Evolutionary conservation across 2,888 invertebrate genomes (phyloP).

Genomic region (Tyria jacobaeae): DNA sequence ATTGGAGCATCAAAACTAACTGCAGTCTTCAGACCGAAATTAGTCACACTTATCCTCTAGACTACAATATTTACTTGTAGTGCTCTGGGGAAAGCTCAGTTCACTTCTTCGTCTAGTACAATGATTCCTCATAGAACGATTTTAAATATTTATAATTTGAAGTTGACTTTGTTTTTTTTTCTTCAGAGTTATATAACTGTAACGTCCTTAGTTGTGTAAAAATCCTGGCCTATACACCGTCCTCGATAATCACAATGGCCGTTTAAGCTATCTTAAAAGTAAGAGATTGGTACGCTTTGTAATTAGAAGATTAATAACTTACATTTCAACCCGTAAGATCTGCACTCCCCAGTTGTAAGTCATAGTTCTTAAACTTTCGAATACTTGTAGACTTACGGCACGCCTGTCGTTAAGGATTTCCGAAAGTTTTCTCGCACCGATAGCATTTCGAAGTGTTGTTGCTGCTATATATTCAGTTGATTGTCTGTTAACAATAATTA

Average conservation of each 20-base stretch:
- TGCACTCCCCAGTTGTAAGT: slow-evolving; percentile 95
- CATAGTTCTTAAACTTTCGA: slow-evolving; percentile 90
- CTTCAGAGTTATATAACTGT: too few species aligned
- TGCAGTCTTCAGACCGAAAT: too few species aligned
- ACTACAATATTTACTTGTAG: too few species aligned
- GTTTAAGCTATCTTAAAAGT: too few species aligned
- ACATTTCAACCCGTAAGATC: slow-evolving; percentile 96
- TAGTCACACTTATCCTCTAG: too few species aligned
- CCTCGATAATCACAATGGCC: too few species aligned
- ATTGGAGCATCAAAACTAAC: too few species aligned
- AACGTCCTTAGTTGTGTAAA: too few species aligned
- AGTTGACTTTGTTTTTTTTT: neutral
- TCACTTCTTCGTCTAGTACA: too few species aligned
- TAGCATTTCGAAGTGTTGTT: slow-evolving; percentile 93
- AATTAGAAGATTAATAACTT: slow-evolving; percentile 64
- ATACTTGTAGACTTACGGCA: slow-evolving; percentile 93
- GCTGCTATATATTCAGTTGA: slow-evolving; percentile 92
- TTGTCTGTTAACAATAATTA: slow-evolving; percentile 79
- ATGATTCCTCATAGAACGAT: neutral
- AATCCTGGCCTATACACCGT: too few species aligned
- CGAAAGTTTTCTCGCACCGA: slow-evolving; percentile 94
- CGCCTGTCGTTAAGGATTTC: slow-evolving; percentile 95
- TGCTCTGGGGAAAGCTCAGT: too few species aligned
- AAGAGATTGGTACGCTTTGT: too few species aligned
- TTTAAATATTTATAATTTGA: neutral